Base-by-base conservation (phyloP, 2,888 invertebrate genomes). In the Unio pictorum region DNA sequence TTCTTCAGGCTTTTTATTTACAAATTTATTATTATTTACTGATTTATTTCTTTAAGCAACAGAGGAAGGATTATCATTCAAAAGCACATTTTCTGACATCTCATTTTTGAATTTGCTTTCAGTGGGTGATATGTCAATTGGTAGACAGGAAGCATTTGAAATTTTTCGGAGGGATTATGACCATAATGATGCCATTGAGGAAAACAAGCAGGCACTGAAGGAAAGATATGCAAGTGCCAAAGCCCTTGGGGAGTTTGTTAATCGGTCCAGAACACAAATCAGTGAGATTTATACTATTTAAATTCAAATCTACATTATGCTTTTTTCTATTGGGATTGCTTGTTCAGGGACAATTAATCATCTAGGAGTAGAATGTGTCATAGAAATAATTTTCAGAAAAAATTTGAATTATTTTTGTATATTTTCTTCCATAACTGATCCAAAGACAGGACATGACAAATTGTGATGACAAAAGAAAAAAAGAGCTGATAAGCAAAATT, bases 121-220 rank as follows among this genome's bases (percentile, higher is more conserved):
- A 89, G 89, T 90, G 83, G 89, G 89, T 23, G 84, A 89, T 30
- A 84, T 90, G 87, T 90, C 90, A 0, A 68, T 86, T 68, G 90
- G 90, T 28, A 80, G 89, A 69, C 88, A 90, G 70, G 89, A 90
- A 77, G 90, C 90, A 5, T 90, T 90, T 82, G 89, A 90, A 71
- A 81, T 87, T 56, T 90, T 89, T 77, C 78, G 87, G 62, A 74
- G 88, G 61, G 89, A 90, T 68, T 89, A 89, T 72, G 73, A 79
- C 11, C 82, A 86, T 28, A 86, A 87, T 73, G 69, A 80, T 20
- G 73, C 76, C 17, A 89, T 90, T 61, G 88, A 89, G 55, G 85
- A 87, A 8, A 88, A 87, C 69, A 90, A 89, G 76, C 68, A 73
- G 23, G 68, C 76, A n/a, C 81, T 90, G 55, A 89, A 89, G 70